These are phyloP conservation scores for Sebastes cheni DNA, from an alignment of 2,797 vertebrate genomes.

Conservation along the genomic window DNA sequence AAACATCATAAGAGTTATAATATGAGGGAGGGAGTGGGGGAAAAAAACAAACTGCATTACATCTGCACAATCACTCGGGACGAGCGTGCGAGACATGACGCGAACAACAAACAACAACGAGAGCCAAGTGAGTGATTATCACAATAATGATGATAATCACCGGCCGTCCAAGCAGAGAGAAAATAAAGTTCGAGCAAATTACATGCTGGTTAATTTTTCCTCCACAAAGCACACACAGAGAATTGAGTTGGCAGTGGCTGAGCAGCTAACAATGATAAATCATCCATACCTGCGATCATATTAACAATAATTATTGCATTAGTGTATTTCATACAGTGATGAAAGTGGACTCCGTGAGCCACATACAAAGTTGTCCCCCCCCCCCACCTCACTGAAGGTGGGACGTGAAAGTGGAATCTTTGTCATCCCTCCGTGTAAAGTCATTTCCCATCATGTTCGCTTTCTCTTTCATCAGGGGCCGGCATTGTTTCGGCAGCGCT, in stretches of 20 bases:
- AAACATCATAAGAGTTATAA: constrained; percentile 11
- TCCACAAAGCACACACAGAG: constrained; percentile 21
- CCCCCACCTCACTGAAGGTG: background rate
- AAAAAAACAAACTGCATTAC: background rate
- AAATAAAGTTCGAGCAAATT: constrained; percentile 72
- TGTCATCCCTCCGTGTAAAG: constrained; percentile 34
- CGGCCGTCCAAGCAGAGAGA: constrained; percentile 56
- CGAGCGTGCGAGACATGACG: background rate
- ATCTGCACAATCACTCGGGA: constrained; percentile 41
- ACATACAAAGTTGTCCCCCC: constrained; percentile 28
- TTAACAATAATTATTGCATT: constrained; percentile 71
- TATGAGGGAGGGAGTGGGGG: background rate
- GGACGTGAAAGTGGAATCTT: constrained; percentile 19
- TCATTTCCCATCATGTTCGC: constrained; percentile 52
- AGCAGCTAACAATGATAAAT: constrained; percentile 63
- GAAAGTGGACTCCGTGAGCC: constrained; percentile 34
- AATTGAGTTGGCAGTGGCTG: constrained; percentile 52
- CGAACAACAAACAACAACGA: constrained; percentile 45
- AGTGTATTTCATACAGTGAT: constrained; percentile 30
- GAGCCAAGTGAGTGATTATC: constrained; percentile 67
- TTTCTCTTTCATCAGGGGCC: constrained; percentile 61
- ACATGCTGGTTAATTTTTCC: constrained; percentile 54
- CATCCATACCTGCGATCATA: constrained; percentile 60
- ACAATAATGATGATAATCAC: constrained; percentile 70
- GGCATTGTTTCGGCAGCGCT: constrained; percentile 60